Conservation (phyloP, 2,888 invertebrate genomes). For the Heteromurus nitidus region DNA sequence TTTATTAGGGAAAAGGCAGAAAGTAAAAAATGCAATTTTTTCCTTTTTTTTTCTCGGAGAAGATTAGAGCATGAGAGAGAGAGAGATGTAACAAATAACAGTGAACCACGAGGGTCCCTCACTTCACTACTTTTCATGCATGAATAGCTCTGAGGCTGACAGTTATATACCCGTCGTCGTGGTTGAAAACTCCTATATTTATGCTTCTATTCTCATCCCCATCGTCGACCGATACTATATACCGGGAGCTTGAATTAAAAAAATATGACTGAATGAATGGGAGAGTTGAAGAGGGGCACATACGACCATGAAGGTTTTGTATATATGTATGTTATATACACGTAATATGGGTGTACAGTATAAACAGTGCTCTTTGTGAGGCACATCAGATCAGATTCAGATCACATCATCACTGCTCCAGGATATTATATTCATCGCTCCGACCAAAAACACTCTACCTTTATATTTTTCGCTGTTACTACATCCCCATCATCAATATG, state of each 20-base stretch:
- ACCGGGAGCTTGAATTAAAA: background rate
- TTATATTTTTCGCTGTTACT: constrained; percentile 4
- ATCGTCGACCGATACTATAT: constrained; percentile 14
- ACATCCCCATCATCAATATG: constrained; percentile 31
- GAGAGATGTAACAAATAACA: constrained; percentile 38
- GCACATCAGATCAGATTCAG: constrained; percentile 58
- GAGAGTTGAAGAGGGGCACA: constrained; percentile 5
- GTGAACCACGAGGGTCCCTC: constrained; percentile 42
- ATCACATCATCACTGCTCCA: constrained; percentile 58
- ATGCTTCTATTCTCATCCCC: constrained; percentile 14
- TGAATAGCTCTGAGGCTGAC: constrained; percentile 50
- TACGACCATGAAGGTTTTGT: too few relatives aligned
- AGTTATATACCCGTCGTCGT: constrained; percentile 32
- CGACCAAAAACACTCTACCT: constrained; percentile 13
- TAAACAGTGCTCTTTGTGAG: background rate
- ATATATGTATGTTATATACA: too few relatives aligned
- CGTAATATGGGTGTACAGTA: background rate
- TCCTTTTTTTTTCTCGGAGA: constrained; percentile 25
- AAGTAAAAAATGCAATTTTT: constrained; percentile 15
- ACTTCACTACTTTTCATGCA: constrained; percentile 54
- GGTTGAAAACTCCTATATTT: constrained; percentile 17
- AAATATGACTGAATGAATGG: constrained; percentile 25
- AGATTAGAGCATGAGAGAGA: constrained; percentile 27
- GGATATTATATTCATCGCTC: constrained; percentile 48
- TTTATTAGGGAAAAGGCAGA: background rate